Base-by-base conservation (phyloP, 2,888 invertebrate genomes). In the Synanthedon andrenaeformis region DNA sequence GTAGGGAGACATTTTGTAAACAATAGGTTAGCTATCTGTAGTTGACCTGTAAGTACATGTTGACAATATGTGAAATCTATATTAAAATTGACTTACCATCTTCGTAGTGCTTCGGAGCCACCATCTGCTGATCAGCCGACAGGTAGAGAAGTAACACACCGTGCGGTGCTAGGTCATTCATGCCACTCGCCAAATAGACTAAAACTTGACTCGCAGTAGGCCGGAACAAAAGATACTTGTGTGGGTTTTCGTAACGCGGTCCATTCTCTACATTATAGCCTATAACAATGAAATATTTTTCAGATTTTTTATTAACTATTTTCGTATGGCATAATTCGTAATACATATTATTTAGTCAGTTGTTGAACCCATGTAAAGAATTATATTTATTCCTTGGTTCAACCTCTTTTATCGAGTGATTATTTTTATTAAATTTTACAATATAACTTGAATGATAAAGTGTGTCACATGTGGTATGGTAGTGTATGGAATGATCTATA, bases 151-250 rank as follows among this genome's bases (percentile, higher is more conserved):
- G 89, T 63, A 98, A 89, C 52, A 95, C 97, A 51, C 97, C 97
- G 74, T 95, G 96, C 3, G 94, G 91, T 10, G 97, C 96, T 63
- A 98, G 89, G 82, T 98, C 98, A 76, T 96, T 96, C 84, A 96
- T 96, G 58, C 96, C 95, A 70, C 92, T 95, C 56, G 95, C 94
- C 66, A 98, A 89, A 84, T 97, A 98, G 59, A 97, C 95, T 77
- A 97, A 91, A 55, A 98, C 92, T 87, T 98, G 97, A 77, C 94
- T 95, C 67, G 97, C 93, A 52, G 96, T 95, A 55, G 98, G 98
- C 81, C 96, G 97, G 88, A 96, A 98, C 65, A 98, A 90, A 65
- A 98, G 90, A 88, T 97, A 97, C 86, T 98, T 98, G 89, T 98
- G 98, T 49, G 98, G 98, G 88, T 98, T 98, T 3, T 68, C 67